A percentile compares a stretch with the other conserved stretches of the same genome.
These are phyloP conservation scores for Candidula unifasciata DNA, from an alignment of 2,888 invertebrate species.

Conservation along the genomic window DNA sequence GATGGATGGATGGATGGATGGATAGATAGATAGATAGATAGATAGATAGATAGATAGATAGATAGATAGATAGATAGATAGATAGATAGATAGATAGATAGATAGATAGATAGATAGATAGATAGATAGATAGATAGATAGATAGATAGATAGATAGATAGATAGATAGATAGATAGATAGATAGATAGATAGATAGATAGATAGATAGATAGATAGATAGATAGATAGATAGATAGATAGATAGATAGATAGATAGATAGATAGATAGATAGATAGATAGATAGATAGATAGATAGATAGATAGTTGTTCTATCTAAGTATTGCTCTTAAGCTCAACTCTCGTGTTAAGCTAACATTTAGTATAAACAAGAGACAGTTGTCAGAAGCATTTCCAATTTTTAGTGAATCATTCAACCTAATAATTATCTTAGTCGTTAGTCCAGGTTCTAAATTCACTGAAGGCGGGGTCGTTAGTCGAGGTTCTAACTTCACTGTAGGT, in stretches of 20 bases:
- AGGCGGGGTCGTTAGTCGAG: too few species aligned
- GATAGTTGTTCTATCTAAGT: too few species aligned
- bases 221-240: background rate
- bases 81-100: slow-evolving; percentile 1
- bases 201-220: background rate
- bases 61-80: background rate
- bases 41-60: slow-evolving; percentile 13
- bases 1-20: background rate
- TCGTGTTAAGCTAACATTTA: too few species aligned
- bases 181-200: slow-evolving; percentile 18
- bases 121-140: slow-evolving; percentile 8
- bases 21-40: background rate
- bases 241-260: slow-evolving; percentile 6
- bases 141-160: slow-evolving; percentile 25
- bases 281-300: slow-evolving; percentile 33
- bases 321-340: too few species aligned
- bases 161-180: slow-evolving; percentile 25
- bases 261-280: slow-evolving; percentile 24
- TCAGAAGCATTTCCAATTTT: too few species aligned
- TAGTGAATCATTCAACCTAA: too few species aligned
- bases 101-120: slow-evolving; percentile 14
- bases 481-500: too few species aligned
- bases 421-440: too few species aligned
- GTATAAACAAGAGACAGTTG: too few species aligned
- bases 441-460: too few species aligned